Evolutionary conservation across 2,113 vertebrate species (phyloP).

Genomic region (Mirounga angustirostris): DNA sequence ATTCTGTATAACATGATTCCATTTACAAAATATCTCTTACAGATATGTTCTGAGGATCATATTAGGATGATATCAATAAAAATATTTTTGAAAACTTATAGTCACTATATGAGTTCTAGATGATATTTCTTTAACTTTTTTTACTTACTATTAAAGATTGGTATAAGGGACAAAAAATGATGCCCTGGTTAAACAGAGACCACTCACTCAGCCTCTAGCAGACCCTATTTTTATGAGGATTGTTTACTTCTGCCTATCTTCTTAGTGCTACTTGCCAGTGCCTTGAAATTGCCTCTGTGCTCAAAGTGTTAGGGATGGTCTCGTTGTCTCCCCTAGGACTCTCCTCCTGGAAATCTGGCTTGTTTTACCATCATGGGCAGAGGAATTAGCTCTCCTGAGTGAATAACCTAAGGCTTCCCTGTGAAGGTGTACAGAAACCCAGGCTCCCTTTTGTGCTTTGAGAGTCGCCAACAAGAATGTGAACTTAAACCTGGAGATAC

Average conservation of each 20-base stretch:
- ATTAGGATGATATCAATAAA: not conserved
- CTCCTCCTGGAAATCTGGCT: not conserved
- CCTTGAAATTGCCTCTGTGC: not conserved
- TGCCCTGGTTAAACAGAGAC: not conserved
- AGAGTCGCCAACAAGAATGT: not conserved
- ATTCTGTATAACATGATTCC: not conserved
- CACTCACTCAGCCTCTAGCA: not conserved
- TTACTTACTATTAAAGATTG: not conserved
- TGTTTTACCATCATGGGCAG: not conserved
- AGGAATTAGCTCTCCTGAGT: not conserved
- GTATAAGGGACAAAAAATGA: not conserved
- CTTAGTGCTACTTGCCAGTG: not conserved
- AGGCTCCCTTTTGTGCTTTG: not conserved
- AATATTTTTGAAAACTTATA: constrained; percentile 34
- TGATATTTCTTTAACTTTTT: constrained; percentile 24
- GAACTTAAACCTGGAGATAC: not conserved
- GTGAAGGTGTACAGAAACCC: not conserved
- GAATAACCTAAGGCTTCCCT: not conserved
- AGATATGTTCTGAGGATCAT: not conserved
- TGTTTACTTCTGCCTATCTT: not conserved
- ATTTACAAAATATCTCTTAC: not conserved
- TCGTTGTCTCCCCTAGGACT: not conserved
- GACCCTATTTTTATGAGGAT: not conserved
- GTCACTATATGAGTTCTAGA: not conserved
- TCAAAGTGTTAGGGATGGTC: not conserved